phyloP scores from a whole-genome alignment of 2,888 invertebrate genomes.

The Epinotia nisella region DNA sequence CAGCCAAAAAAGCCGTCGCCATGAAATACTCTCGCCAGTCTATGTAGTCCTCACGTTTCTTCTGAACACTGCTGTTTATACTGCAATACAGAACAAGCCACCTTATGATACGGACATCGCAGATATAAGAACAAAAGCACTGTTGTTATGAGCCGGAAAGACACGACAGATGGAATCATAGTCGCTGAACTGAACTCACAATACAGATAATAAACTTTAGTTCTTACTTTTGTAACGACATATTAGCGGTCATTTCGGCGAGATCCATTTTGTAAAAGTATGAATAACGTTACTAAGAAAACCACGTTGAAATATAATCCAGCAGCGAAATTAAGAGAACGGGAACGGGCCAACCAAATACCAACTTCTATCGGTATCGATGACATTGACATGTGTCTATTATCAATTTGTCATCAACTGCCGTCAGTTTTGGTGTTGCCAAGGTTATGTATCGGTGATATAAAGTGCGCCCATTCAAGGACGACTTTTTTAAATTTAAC shows the following conservation, averaged over 20 bases:
- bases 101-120: not conserved
- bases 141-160: slow-evolving; percentile 3
- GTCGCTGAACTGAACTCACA: not conserved
- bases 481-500: not conserved
- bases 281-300: not conserved
- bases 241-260: slow-evolving; percentile 46
- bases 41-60: slow-evolving; percentile 88
- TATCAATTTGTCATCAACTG: not conserved
- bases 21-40: slow-evolving; percentile 98
- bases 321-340: not conserved
- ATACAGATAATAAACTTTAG: not conserved
- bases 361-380: too few relatives aligned
- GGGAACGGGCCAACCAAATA: not conserved
- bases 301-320: slow-evolving; percentile 14
- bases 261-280: slow-evolving; percentile 46
- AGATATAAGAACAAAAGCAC: slow-evolving; percentile 5
- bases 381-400: slow-evolving; percentile 1
- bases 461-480: slow-evolving; percentile 5
- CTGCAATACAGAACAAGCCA: slow-evolving; percentile 5
- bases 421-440: slow-evolving; percentile 16
- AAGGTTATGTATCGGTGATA: not conserved
- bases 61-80: slow-evolving; percentile 51
- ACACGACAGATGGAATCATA: too few relatives aligned
- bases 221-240: slow-evolving; percentile 47
- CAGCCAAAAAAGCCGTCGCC: slow-evolving; percentile 95